Evolutionary conservation across 1,140 invertebrate species (phyloP).

Genomic region (Paracyclopina nana): DNA sequence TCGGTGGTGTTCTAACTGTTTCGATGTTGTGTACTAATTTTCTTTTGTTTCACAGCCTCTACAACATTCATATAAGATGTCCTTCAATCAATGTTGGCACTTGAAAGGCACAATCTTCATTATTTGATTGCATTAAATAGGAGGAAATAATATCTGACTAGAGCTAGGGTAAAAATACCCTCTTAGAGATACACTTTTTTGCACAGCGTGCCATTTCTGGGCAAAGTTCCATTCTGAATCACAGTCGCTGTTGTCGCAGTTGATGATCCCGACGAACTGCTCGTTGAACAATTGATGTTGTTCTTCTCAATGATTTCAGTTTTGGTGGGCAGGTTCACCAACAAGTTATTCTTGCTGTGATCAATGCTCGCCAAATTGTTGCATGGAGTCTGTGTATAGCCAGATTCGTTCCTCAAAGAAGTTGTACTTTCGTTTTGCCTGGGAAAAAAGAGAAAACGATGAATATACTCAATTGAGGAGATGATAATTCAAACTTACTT

Average conservation of each 20-base stretch:
- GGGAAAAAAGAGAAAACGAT: background rate
- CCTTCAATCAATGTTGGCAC: too few relatives aligned
- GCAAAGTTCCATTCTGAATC: background rate
- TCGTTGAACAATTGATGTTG: background rate
- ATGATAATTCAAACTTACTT: background rate
- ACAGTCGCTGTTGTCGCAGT: background rate
- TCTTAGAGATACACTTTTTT: too few relatives aligned
- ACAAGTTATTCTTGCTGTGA: background rate
- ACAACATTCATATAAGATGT: too few relatives aligned
- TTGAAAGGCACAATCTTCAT: too few relatives aligned
- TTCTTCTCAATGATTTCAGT: background rate
- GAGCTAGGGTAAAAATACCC: too few relatives aligned
- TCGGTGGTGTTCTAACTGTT: too few relatives aligned
- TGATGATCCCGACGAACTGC: background rate
- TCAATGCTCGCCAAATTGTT: constrained; percentile 2
- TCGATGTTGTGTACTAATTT: too few relatives aligned
- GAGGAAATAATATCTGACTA: too few relatives aligned
- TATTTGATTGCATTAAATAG: too few relatives aligned
- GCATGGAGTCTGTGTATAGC: background rate
- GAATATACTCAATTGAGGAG: background rate
- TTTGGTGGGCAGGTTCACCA: background rate
- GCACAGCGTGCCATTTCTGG: too few relatives aligned
- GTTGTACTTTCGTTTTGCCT: background rate
- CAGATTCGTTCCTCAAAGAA: background rate
- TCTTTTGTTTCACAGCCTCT: too few relatives aligned